phyloP scores from a whole-genome alignment of 2,797 vertebrate species.

The Pseudochaenichthys georgianus region DNA sequence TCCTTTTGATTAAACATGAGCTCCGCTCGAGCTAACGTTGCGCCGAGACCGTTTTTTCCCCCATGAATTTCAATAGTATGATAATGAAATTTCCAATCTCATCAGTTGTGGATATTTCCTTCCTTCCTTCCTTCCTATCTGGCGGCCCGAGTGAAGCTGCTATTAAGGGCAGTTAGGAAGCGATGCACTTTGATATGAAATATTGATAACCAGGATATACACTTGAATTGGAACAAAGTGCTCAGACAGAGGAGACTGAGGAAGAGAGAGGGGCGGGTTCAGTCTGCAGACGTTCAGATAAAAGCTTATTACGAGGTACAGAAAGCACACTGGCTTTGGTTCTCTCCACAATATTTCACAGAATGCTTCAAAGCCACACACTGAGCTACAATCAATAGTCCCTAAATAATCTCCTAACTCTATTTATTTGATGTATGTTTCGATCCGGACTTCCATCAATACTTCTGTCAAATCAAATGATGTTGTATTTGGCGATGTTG shows the following conservation, averaged over 20 bases:
- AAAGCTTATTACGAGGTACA: constrained; percentile 52
- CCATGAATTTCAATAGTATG: constrained; percentile 24
- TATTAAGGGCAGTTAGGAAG: constrained; percentile 47
- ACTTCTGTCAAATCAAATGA: constrained; percentile 63
- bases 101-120: constrained; percentile 42
- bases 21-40: constrained; percentile 30
- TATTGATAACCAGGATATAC: constrained; percentile 77
- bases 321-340: constrained; percentile 39
- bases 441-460: constrained; percentile 53
- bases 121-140: constrained; percentile 58
- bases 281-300: constrained; percentile 54
- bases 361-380: constrained; percentile 45
- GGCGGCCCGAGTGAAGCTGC: constrained; percentile 26
- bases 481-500: constrained; percentile 39
- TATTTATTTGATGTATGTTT: constrained; percentile 53
- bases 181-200: constrained; percentile 76
- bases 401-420: constrained; percentile 65
- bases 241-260: constrained; percentile 52
- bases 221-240: constrained; percentile 72
- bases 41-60: constrained; percentile 37
- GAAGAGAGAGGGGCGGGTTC: constrained; percentile 39
- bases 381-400: constrained; percentile 58
- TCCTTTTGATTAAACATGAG: constrained; percentile 50
- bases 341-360: constrained; percentile 42
- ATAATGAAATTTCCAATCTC: constrained; percentile 63